These are phyloP conservation scores for Siniperca obscura DNA, from an alignment of 2,797 vertebrate genomes.

Conservation along the genomic window DNA sequence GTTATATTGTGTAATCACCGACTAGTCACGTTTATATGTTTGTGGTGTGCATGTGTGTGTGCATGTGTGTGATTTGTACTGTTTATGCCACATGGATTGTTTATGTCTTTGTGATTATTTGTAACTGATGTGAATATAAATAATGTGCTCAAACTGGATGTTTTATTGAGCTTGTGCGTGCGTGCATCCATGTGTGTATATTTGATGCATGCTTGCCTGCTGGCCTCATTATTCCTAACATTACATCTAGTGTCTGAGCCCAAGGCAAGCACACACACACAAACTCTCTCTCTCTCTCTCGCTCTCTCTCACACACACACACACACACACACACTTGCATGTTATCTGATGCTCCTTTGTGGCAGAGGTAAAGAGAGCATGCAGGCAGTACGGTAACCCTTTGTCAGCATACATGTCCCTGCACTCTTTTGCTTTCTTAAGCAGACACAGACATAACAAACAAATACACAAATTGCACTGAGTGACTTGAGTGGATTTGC, in stretches of 20 bases:
- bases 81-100: constrained; percentile 53
- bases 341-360: constrained; percentile 66
- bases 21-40: constrained; percentile 20
- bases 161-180: constrained; percentile 50
- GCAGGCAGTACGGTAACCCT: constrained; percentile 52
- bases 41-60: background rate
- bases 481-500: constrained; percentile 68
- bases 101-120: constrained; percentile 66
- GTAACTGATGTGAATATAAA: constrained; percentile 49
- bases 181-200: constrained; percentile 45
- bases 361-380: constrained; percentile 53
- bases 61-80: constrained; percentile 28
- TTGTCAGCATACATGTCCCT: constrained; percentile 47
- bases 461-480: constrained; percentile 28
- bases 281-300: background rate
- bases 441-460: constrained; percentile 9
- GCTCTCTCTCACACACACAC: constrained; percentile 6
- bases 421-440: constrained; percentile 20
- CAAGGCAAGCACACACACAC: constrained; percentile 13
- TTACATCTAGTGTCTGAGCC: constrained; percentile 33
- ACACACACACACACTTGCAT: constrained; percentile 16
- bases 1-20: constrained; percentile 40
- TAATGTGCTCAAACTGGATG: constrained; percentile 38
- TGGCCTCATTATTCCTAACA: constrained; percentile 61
- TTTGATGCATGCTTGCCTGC: constrained; percentile 47